Base-by-base conservation (phyloP, 1,140 invertebrate genomes). In the Reticulitermes speratus region DNA sequence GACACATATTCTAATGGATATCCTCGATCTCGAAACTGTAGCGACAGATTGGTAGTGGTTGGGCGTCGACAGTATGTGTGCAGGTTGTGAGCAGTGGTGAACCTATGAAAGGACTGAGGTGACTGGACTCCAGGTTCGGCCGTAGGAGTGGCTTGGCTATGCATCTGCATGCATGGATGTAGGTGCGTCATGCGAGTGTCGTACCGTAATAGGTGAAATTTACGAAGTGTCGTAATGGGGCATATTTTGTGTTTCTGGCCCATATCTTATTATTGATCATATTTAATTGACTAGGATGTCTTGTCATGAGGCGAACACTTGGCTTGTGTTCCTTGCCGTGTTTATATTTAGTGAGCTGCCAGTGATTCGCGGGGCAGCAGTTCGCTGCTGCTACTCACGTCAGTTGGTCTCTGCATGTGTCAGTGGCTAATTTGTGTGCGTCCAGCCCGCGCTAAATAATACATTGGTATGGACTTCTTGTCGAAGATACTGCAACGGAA, bases 321-420 rank as follows among this genome's bases (percentile, higher is more conserved):
- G 65, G n/a, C 65, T 75, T 75, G 25, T 30, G 65, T 25, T 30
- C n/a, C 5, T 3, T 75, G n/a, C 65, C n/a, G 65, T 30, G 65
- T 75, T 75, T 75, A 75, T 75, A 75, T 75, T 75, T 75, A 75
- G 65, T 30, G n/a, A 75, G 65, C 65, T 75, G 65, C 25, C 25
- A 75, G 65, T 25, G 25, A 75, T 75, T 75, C n/a, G 65, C n/a
- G 65, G 65, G n/a, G 65, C 65, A 21, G 21, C n/a, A 25, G 1
- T 12, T 75, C 9, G 25, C 65, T 30, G 14, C 65, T 25, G 65
- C 65, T 30, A 16, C 65, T 0, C 9, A 30, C 7, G 65, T 75
- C 65, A 75, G 65, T 30, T 75, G 59, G 65, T 75, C 65, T 75
- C 65, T 75, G 25, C 25, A 75, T 75, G 25, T 75, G 65, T 75